phyloP scores from a whole-genome alignment of 2,888 invertebrate species.

The Vandiemenella viatica region DNA sequence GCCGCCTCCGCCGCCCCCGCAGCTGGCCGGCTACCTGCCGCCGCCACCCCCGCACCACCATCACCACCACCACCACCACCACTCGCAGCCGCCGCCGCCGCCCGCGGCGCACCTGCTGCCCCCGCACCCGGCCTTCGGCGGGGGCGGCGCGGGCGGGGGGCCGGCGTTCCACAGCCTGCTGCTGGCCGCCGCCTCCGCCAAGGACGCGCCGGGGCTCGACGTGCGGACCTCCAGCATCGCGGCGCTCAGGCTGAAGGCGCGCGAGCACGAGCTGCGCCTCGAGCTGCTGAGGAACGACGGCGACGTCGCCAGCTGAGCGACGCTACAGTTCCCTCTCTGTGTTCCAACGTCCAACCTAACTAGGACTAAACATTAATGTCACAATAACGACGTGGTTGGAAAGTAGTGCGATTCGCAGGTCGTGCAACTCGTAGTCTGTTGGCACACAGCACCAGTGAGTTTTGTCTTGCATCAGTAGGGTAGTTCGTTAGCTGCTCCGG shows the following conservation, averaged over 20 bases:
- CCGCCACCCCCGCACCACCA: slow-evolving; percentile 34
- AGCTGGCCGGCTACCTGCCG: slow-evolving; percentile 31
- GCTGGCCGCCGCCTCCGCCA: slow-evolving; percentile 23
- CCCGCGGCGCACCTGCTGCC: slow-evolving; percentile 47
- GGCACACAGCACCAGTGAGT: no score
- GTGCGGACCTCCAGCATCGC: slow-evolving; percentile 77
- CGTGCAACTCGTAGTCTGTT: no score
- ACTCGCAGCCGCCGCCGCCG: slow-evolving; percentile 45
- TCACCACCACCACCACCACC: no score
- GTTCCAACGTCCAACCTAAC: no score
- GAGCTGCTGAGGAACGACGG: slow-evolving; percentile 69
- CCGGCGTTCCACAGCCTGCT: slow-evolving; percentile 18
- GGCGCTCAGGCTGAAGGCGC: slow-evolving; percentile 68
- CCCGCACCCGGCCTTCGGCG: slow-evolving; percentile 37
- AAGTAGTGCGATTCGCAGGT: no score
- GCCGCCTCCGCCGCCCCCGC: slow-evolving; percentile 28
- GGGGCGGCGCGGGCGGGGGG: slow-evolving; percentile 20
- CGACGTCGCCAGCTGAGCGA: slow-evolving; percentile 61
- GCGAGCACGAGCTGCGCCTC: slow-evolving; percentile 74
- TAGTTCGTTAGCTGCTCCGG: no score
- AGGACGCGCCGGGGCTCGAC: slow-evolving; percentile 49
- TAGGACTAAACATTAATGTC: no score
- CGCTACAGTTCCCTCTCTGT: no score
- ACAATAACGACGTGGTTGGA: no score
- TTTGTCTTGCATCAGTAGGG: no score